These are phyloP conservation scores for Chloroceryle aenea DNA, from an alignment of 2,113 vertebrate genomes.

Conservation along the genomic window DNA sequence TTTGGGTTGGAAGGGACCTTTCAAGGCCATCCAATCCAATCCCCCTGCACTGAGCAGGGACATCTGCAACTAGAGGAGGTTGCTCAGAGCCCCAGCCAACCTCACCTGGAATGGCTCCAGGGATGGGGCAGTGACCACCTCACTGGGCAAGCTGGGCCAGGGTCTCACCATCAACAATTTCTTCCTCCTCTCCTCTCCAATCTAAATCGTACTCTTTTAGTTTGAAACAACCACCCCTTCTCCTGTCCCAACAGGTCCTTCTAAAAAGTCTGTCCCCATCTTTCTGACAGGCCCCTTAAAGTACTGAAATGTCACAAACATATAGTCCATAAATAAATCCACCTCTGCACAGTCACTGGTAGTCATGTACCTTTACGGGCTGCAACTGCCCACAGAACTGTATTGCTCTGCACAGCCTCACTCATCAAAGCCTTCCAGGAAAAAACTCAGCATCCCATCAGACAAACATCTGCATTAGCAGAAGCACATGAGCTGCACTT, in stretches of 20 bases:
- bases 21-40: not conserved
- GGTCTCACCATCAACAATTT: not conserved
- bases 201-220: not conserved
- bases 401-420: accelerated
- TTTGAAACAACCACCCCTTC: not conserved
- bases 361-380: not conserved
- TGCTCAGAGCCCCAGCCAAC: no score
- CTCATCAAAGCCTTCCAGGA: not conserved
- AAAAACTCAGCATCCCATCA: not conserved
- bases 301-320: not conserved
- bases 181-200: not conserved
- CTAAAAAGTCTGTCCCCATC: not conserved
- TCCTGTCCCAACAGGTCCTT: not conserved
- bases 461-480: not conserved
- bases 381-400: not conserved
- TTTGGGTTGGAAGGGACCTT: not conserved
- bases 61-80: not conserved
- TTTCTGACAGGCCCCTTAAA: not conserved
- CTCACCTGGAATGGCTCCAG: no score
- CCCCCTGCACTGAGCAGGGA: not conserved
- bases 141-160: not conserved
- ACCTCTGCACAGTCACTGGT: not conserved
- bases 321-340: not conserved
- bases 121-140: not conserved
- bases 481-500: no score